Percentiles rank a stretch among this genome's conserved stretches.
phyloP scores from a whole-genome alignment of 2,113 vertebrate genomes.

The Butorides virescens region DNA sequence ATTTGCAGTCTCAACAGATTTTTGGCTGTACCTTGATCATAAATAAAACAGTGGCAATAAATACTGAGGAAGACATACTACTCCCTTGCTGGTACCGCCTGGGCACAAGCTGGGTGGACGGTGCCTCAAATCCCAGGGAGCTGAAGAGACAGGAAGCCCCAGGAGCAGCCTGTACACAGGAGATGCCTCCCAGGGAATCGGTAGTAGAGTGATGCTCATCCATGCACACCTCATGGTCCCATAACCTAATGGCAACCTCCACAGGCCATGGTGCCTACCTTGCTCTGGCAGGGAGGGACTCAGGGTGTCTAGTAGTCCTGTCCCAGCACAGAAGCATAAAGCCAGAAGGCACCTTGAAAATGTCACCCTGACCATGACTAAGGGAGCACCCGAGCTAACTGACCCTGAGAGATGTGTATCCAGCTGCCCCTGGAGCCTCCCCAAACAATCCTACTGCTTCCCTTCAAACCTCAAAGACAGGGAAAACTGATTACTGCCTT shows the following conservation, averaged over 20 bases:
- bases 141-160: neutral
- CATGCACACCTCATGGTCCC: neutral
- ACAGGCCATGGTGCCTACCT: neutral
- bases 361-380: neutral
- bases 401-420: neutral
- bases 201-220: neutral
- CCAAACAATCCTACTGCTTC: neutral
- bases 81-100: neutral
- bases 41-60: neutral
- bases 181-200: neutral
- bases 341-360: neutral
- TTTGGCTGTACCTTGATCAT: neutral
- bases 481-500: constrained; percentile 3
- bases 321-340: neutral
- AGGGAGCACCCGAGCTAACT: neutral
- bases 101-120: neutral
- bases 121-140: neutral
- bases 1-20: neutral
- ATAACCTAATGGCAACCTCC: neutral
- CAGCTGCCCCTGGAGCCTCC: neutral
- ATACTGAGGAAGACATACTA: neutral
- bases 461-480: neutral
- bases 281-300: neutral
- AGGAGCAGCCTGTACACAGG: neutral
- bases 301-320: neutral